Conservation (phyloP, 2,113 vertebrate species). For the Bungarus multicinctus region DNA sequence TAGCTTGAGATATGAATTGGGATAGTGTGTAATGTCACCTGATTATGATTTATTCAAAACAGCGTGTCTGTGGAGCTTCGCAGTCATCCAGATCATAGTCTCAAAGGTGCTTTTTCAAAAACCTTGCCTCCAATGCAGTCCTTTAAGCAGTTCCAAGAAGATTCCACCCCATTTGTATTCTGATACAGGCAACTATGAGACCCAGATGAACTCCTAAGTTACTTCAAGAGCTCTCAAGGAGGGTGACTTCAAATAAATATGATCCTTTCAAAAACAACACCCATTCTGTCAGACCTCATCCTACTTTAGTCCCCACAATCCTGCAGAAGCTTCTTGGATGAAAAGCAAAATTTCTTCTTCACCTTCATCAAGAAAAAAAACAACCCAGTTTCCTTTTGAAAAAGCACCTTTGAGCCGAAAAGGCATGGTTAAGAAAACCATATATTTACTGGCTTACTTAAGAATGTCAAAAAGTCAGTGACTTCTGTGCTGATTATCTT, state of each 20-base stretch:
- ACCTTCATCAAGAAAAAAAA: no score
- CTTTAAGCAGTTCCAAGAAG: background rate
- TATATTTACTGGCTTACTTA: background rate
- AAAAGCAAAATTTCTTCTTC: background rate
- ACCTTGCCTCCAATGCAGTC: no score
- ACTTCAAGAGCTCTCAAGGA: background rate
- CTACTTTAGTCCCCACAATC: background rate
- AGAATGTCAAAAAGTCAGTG: background rate
- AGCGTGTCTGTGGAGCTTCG: background rate
- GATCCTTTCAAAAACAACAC: background rate
- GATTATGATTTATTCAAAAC: background rate
- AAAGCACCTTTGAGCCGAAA: background rate
- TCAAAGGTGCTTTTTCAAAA: no score
- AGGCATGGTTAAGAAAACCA: background rate
- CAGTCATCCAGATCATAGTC: no score
- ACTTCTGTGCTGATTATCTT: background rate
- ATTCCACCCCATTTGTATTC: background rate
- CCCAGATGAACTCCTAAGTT: background rate
- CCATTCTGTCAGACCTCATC: background rate
- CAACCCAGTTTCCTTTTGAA: no score
- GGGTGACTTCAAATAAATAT: background rate
- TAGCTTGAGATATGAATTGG: background rate
- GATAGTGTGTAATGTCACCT: background rate
- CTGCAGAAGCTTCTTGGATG: background rate
- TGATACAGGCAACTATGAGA: background rate